phyloP scores from a whole-genome alignment of 37 sponge, comb jelly and placozoan species.

The Ianthella basta region DNA sequence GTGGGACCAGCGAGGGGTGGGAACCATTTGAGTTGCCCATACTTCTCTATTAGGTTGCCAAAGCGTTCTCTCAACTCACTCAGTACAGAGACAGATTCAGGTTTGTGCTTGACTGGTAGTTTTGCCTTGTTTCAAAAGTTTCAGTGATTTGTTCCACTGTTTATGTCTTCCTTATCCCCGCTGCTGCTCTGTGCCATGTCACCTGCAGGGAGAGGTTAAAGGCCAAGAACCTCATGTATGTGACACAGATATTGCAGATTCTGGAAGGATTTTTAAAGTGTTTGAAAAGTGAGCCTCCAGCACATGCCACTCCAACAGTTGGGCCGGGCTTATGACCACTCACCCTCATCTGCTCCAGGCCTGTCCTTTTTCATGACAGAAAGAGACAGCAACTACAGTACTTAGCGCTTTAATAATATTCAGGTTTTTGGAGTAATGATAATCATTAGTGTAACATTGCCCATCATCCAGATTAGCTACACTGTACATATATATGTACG shows the following conservation, averaged over 20 bases:
- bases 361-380: background rate
- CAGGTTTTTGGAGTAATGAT: too few relatives aligned
- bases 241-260: slow-evolving; percentile 86
- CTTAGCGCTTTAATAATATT: background rate
- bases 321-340: background rate
- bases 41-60: slow-evolving; percentile 55
- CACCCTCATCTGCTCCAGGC: background rate
- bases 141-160: too few relatives aligned
- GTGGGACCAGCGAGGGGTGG: too few relatives aligned
- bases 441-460: too few relatives aligned
- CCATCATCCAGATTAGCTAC: too few relatives aligned
- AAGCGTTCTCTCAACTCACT: slow-evolving; percentile 66
- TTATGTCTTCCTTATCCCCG: too few relatives aligned
- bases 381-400: background rate
- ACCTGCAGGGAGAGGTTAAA: slow-evolving; percentile 74
- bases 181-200: too few relatives aligned
- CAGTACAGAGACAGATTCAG: slow-evolving; percentile 76
- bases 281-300: slow-evolving; percentile 12
- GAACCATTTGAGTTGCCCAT: too few relatives aligned
- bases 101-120: slow-evolving; percentile 19
- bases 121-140: too few relatives aligned
- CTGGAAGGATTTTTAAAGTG: slow-evolving; percentile 53
- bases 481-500: too few relatives aligned
- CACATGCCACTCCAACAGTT: background rate
- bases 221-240: slow-evolving; percentile 92